phyloP scores from a whole-genome alignment of 2,113 vertebrate species.

The Carassius carassius region DNA sequence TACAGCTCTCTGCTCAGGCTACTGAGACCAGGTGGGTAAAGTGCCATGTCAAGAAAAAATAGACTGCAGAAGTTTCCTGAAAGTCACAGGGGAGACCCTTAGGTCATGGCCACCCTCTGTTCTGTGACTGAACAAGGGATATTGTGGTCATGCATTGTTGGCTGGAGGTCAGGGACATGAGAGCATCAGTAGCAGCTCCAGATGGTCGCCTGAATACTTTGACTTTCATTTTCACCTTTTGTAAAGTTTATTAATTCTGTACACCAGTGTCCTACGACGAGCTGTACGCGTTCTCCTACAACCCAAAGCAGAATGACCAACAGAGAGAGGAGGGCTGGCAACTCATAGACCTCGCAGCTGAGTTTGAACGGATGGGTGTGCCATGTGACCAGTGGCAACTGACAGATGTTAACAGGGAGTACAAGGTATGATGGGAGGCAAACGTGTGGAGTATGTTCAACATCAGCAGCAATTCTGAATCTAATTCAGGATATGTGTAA shows the following conservation, averaged over 20 bases:
- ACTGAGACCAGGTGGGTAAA: slow-evolving; percentile 84
- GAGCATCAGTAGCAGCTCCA: not conserved
- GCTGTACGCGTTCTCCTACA: slow-evolving; percentile 96
- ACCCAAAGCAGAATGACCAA: slow-evolving; percentile 93
- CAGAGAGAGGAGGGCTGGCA: slow-evolving; percentile 91
- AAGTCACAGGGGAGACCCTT: slow-evolving; percentile 19
- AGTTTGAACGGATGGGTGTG: slow-evolving; percentile 93
- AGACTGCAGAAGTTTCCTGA: slow-evolving; percentile 18
- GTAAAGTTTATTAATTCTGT: not conserved
- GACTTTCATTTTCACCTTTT: slow-evolving; percentile 29
- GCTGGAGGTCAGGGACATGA: slow-evolving; percentile 3
- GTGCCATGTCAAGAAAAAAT: not conserved
- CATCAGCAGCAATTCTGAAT: not conserved
- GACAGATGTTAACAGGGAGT: slow-evolving; percentile 91
- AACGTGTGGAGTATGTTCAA: not conserved
- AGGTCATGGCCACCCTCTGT: not conserved
- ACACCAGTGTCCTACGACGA: slow-evolving; percentile 83
- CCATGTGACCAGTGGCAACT: slow-evolving; percentile 91
- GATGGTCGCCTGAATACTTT: slow-evolving; percentile 24
- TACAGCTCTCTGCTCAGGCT: slow-evolving; percentile 94
- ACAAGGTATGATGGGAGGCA: slow-evolving; percentile 80
- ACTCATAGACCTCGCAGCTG: slow-evolving; percentile 85
- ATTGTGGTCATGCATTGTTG: slow-evolving; percentile 1
- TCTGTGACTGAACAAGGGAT: not conserved
- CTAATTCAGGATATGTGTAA: not conserved